Evolutionary conservation across 2,888 invertebrate genomes (phyloP).

Genomic region (Chesias legatella): DNA sequence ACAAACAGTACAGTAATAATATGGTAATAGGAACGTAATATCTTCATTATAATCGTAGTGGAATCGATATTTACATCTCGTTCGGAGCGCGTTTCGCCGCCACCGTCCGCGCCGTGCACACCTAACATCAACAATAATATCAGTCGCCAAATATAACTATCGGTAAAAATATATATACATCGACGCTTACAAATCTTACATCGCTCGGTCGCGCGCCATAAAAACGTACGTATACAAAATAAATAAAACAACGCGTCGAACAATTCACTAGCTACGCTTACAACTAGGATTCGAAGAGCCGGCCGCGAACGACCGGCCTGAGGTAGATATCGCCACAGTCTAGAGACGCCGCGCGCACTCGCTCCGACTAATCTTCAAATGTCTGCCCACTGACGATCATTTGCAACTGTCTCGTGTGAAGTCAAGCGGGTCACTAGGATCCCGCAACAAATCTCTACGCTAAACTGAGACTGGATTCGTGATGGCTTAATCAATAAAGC

Average conservation of each 20-base stretch:
- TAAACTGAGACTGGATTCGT: too few relatives aligned
- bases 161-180: constrained; percentile 33
- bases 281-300: constrained; percentile 71
- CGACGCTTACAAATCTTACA: constrained; percentile 22
- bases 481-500: too few relatives aligned
- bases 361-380: too few relatives aligned
- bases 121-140: constrained; percentile 24
- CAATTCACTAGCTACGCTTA: constrained; percentile 68
- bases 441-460: too few relatives aligned
- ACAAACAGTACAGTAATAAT: constrained; percentile 8
- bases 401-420: too few relatives aligned
- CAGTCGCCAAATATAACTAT: constrained; percentile 28
- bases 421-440: too few relatives aligned
- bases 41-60: constrained; percentile 7
- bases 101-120: constrained; percentile 11
- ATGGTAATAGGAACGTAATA: constrained; percentile 19
- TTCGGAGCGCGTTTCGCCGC: constrained; percentile 8
- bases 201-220: constrained; percentile 20
- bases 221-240: constrained; percentile 39
- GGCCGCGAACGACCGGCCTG: constrained; percentile 48
- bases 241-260: constrained; percentile 52
- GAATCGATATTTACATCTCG: constrained; percentile 28
- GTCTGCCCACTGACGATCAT: too few relatives aligned
- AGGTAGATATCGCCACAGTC: constrained; percentile 50
- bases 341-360: neutral